phyloP scores from a whole-genome alignment of 2,113 vertebrate species.

The Oophaga pumilio region DNA sequence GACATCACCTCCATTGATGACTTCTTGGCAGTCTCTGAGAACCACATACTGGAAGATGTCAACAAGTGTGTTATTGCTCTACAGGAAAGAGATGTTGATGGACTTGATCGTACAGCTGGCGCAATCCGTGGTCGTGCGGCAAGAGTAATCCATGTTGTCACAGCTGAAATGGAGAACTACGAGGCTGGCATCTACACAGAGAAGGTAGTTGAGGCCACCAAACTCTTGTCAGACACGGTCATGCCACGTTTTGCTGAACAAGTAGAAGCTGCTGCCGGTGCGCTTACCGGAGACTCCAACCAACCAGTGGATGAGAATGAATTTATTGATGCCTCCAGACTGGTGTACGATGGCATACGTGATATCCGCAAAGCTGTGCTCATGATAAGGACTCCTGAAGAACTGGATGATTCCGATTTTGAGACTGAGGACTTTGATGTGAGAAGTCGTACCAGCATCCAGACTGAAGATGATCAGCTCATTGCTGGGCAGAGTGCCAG shows the following conservation, averaged over 20 bases:
- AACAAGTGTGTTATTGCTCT: conserved; percentile 99
- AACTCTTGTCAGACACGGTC: conserved; percentile 91
- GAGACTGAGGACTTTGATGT: conserved; percentile 93
- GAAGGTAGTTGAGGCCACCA: conserved; percentile 95
- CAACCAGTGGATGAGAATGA: conserved; percentile 95
- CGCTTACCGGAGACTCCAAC: conserved; percentile 87
- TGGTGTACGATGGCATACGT: conserved; percentile 95
- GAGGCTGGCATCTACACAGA: conserved; percentile 97
- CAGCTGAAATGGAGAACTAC: conserved; percentile 98
- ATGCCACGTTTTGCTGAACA: conserved; percentile 98
- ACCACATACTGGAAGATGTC: conserved; percentile 98
- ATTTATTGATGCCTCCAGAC: conserved; percentile 95
- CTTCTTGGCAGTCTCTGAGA: conserved; percentile 97
- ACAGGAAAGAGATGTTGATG: conserved; percentile 97
- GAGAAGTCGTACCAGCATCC: conserved; percentile 91
- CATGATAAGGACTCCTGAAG: conserved; percentile 98
- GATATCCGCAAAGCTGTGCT: conserved; percentile 97
- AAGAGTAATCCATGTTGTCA: conserved; percentile 95
- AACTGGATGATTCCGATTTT: conserved; percentile 97
- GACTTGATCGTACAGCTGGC: conserved; percentile 94
- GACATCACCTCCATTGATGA: conserved; percentile 99
- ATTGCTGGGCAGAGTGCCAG: conserved; percentile 91
- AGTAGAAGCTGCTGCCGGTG: conserved; percentile 92
- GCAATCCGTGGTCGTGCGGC: conserved; percentile 95
- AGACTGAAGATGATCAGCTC: conserved; percentile 94